Conservation (phyloP, 2,888 invertebrate genomes). For the Drosophila kanekoi region DNA sequence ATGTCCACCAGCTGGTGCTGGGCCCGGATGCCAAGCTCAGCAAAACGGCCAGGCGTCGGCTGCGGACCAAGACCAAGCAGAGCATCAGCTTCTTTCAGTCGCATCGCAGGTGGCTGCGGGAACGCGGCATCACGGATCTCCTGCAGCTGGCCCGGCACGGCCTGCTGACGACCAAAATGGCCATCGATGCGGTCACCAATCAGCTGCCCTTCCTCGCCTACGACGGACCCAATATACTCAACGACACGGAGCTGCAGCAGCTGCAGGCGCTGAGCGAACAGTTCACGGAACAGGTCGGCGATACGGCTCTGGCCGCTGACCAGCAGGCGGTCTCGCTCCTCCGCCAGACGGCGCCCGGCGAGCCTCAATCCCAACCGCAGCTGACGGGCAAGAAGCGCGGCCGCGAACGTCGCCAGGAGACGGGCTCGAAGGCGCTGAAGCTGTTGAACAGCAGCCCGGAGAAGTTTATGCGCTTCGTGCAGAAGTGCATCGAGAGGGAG, state of each 20-base stretch:
- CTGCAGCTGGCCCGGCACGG: conserved; percentile 85
- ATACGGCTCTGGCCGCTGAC: conserved; percentile 19
- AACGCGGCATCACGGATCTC: conserved; percentile 87
- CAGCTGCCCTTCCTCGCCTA: conserved; percentile 47
- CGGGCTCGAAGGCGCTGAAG: conserved; percentile 20
- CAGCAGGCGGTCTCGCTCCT: conserved; percentile 10
- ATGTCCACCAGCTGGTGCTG: conserved; percentile 93
- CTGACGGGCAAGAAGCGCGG: background rate
- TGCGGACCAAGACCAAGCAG: conserved; percentile 84
- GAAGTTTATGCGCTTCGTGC: conserved; percentile 39
- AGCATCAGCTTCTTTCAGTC: conserved; percentile 93
- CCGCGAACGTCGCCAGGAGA: background rate
- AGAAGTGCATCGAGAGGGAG: conserved; percentile 3
- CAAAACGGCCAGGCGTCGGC: conserved; percentile 95
- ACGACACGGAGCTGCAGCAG: conserved; percentile 15
- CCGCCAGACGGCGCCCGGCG: background rate
- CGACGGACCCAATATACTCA: conserved; percentile 45
- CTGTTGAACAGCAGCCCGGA: conserved; percentile 25
- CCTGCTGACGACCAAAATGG: conserved; percentile 44
- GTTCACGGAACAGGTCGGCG: conserved; percentile 36
- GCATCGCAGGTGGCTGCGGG: conserved; percentile 97
- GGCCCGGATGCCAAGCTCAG: conserved; percentile 89
- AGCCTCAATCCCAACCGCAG: background rate
- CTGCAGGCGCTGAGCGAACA: background rate
- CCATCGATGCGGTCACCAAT: conserved; percentile 29